Evolutionary conservation across 2,888 invertebrate species (phyloP).

Genomic region (Dicranocentrus wangi): DNA sequence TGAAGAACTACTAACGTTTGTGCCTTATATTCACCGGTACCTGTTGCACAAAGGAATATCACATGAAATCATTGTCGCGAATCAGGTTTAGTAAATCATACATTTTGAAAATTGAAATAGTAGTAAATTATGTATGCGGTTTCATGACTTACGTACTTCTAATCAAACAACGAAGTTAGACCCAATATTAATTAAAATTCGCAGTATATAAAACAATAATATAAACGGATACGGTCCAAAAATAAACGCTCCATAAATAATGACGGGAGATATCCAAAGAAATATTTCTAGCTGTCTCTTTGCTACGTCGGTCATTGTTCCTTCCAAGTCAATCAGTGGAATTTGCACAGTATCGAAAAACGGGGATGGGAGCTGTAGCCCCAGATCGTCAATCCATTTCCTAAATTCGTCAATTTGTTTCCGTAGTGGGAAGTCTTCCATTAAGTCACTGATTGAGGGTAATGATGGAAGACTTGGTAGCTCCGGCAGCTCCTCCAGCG

Average conservation of each 20-base stretch:
- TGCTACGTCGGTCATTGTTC: slow-evolving; percentile 28
- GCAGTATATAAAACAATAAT: slow-evolving; percentile 49
- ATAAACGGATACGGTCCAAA: slow-evolving; percentile 63
- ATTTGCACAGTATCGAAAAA: slow-evolving; percentile 51
- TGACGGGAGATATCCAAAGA: slow-evolving; percentile 51
- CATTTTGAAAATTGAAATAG: too few relatives aligned
- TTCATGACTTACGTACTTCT: too few relatives aligned
- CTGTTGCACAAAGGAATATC: slow-evolving; percentile 85
- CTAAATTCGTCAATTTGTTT: slow-evolving; percentile 10
- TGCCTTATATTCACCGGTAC: slow-evolving; percentile 90
- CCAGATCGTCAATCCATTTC: slow-evolving; percentile 6
- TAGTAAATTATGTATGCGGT: background rate
- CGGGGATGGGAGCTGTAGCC: slow-evolving; percentile 27
- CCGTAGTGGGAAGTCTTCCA: slow-evolving; percentile 24
- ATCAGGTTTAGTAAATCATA: slow-evolving; percentile 86
- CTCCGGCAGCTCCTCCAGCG: slow-evolving; percentile 17
- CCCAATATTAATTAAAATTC: slow-evolving; percentile 49
- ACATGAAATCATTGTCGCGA: slow-evolving; percentile 91
- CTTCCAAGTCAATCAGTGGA: slow-evolving; percentile 35
- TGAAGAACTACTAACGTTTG: slow-evolving; percentile 94
- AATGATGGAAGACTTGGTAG: slow-evolving; percentile 35
- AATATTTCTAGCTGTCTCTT: slow-evolving; percentile 29
- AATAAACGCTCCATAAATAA: slow-evolving; percentile 49
- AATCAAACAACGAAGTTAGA: slow-evolving; percentile 21
- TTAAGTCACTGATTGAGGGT: background rate